phyloP scores from a whole-genome alignment of 1,140 invertebrate species.

The Chionoecetes opilio region DNA sequence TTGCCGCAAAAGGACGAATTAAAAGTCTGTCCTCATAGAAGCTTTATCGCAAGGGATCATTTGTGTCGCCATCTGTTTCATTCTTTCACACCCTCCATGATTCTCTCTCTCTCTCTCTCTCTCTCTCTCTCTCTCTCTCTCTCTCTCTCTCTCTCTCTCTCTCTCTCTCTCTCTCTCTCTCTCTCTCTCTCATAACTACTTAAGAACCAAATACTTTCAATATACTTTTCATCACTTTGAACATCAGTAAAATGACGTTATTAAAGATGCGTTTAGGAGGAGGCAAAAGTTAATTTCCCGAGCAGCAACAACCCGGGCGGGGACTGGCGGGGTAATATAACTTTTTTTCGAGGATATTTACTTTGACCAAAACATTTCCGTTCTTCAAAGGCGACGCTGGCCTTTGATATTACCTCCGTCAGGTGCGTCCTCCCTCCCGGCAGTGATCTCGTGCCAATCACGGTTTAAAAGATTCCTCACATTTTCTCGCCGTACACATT shows the following conservation, averaged over 20 bases:
- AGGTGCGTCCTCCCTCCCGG: background rate
- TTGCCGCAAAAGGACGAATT: background rate
- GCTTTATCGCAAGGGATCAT: background rate
- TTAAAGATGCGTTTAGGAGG: background rate
- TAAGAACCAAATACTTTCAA: too few relatives aligned
- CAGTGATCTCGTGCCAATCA: constrained; percentile 16
- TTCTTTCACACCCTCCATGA: too few relatives aligned
- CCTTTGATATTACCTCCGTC: constrained; percentile 6
- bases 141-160: too few relatives aligned
- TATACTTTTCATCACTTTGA: background rate
- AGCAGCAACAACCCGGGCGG: background rate
- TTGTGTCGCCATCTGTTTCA: constrained; percentile 43
- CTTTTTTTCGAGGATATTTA: constrained; percentile 16
- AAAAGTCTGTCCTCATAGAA: background rate
- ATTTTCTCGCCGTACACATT: background rate
- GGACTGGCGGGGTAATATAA: background rate
- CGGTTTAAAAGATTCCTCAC: background rate
- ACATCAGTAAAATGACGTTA: background rate
- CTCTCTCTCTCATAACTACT: too few relatives aligned
- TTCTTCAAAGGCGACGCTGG: background rate
- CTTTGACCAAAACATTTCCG: constrained; percentile 29
- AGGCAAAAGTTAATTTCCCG: background rate
- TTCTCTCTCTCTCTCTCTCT: too few relatives aligned
- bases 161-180: too few relatives aligned
- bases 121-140: too few relatives aligned